Evolutionary conservation across 1,140 invertebrate species (phyloP).

Genomic region (Papilio xuthus): DNA sequence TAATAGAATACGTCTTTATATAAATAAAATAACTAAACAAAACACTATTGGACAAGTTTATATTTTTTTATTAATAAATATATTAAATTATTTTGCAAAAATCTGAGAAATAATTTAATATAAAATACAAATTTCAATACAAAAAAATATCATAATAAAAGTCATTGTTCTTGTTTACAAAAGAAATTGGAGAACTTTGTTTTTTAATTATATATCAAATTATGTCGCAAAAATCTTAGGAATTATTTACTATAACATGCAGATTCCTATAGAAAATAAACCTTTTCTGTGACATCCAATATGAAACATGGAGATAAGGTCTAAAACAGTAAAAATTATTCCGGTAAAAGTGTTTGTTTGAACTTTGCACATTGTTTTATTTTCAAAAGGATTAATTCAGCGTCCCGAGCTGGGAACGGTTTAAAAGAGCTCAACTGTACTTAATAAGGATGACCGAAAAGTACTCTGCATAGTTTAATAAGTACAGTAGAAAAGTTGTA

Average conservation of each 20-base stretch:
- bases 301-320: too few species aligned
- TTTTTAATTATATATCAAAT: too few species aligned
- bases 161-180: too few species aligned
- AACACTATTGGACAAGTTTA: not conserved
- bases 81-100: too few species aligned
- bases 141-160: too few species aligned
- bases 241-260: too few species aligned
- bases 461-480: not conserved
- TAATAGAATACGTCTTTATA: not conserved
- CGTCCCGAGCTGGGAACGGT: not conserved
- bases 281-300: too few species aligned
- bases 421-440: constrained; percentile 14
- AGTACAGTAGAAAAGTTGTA: not conserved
- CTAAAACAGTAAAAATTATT: not conserved
- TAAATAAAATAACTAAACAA: not conserved
- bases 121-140: too few species aligned
- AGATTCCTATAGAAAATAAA: too few species aligned
- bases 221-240: too few species aligned
- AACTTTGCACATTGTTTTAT: constrained; percentile 2
- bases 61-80: not conserved
- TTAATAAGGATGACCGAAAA: not conserved
- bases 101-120: not conserved
- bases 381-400: constrained; percentile 12
- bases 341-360: not conserved
- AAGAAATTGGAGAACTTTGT: too few species aligned